Percentiles rank a stretch among this genome's conserved stretches.
Evolutionary conservation across 2,888 invertebrate species (phyloP).

Genomic region (Biston betularia): DNA sequence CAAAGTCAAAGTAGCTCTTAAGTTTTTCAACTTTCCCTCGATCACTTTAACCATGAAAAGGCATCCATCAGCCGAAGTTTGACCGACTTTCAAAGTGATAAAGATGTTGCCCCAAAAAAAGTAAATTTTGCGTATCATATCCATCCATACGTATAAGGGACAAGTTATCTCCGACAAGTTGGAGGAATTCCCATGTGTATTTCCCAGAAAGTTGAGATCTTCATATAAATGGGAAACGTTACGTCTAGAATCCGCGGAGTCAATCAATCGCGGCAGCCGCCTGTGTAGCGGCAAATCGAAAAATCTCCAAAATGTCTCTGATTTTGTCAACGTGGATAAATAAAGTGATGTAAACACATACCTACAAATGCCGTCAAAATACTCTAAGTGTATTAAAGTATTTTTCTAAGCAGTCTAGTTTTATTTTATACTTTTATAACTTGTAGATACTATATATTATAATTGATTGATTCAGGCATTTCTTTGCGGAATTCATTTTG

Average conservation of each 20-base stretch:
- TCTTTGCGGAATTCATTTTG: too few relatives aligned
- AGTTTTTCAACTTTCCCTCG: constrained; percentile 21
- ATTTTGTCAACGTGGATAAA: constrained; percentile 45
- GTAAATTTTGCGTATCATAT: constrained; percentile 44
- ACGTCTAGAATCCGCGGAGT: constrained; percentile 68
- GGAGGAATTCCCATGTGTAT: constrained; percentile 52
- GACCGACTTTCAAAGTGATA: constrained; percentile 35
- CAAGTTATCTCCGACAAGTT: constrained; percentile 45
- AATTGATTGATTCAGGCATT: too few relatives aligned
- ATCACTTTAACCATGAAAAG: constrained; percentile 32
- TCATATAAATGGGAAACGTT: constrained; percentile 76
- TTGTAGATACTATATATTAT: background rate
- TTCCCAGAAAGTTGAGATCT: constrained; percentile 65
- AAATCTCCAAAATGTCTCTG: constrained; percentile 66
- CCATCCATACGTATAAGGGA: constrained; percentile 38
- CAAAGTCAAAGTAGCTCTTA: constrained; percentile 19
- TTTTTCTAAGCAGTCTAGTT: background rate
- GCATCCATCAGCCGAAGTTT: constrained; percentile 34
- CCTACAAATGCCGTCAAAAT: constrained; percentile 17
- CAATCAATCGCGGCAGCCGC: constrained; percentile 73
- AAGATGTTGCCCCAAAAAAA: constrained; percentile 39
- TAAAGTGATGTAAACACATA: constrained; percentile 39
- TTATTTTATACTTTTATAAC: background rate
- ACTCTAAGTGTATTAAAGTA: constrained; percentile 4
- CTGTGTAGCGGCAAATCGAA: constrained; percentile 79